phyloP scores from a whole-genome alignment of 2,888 invertebrate species.

The Xestia c-nigrum region DNA sequence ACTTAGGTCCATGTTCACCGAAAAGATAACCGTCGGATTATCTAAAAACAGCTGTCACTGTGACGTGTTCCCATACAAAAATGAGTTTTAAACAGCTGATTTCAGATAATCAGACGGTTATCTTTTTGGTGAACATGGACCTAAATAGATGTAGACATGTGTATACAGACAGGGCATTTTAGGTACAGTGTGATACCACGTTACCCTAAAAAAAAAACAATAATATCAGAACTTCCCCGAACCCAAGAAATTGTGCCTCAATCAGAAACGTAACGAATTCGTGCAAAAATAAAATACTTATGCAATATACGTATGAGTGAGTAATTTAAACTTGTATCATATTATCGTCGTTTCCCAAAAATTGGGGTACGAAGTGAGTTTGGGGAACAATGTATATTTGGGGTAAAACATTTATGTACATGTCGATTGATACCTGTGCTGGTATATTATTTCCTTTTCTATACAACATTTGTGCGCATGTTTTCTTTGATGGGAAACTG shows the following conservation, averaged over 20 bases:
- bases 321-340: conserved; percentile 54
- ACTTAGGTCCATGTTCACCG: too few species aligned
- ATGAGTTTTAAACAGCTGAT: too few species aligned
- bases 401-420: conserved; percentile 22
- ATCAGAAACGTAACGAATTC: conserved; percentile 51
- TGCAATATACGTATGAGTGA: conserved; percentile 45
- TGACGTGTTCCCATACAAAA: too few species aligned
- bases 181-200: not conserved
- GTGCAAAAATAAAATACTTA: conserved; percentile 52
- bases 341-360: conserved; percentile 24
- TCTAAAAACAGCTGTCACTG: too few species aligned
- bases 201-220: not conserved
- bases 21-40: too few species aligned
- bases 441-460: conserved; percentile 33
- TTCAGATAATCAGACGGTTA: too few species aligned
- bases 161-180: not conserved
- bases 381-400: conserved; percentile 30
- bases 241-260: conserved; percentile 42
- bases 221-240: conserved; percentile 23
- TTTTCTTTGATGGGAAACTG: conserved; percentile 33
- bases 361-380: conserved; percentile 40
- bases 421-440: conserved; percentile 23
- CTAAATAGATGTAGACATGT: not conserved
- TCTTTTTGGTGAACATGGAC: too few species aligned
- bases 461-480: conserved; percentile 33